These are phyloP conservation scores for Bufo gargarizans DNA, from an alignment of 2,113 vertebrate species.

Conservation along the genomic window DNA sequence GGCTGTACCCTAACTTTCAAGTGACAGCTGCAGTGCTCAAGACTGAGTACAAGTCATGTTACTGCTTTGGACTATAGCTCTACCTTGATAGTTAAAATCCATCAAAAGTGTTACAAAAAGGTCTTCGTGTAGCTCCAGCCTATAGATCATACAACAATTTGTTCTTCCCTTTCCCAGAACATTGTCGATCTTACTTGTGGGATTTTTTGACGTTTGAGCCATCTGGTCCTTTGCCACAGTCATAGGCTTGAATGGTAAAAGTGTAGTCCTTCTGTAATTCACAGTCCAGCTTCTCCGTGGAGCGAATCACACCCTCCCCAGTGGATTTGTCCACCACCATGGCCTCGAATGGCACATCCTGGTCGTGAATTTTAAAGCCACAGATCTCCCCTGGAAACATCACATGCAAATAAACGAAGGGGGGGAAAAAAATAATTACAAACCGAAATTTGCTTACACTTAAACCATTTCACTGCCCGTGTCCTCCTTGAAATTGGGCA, in stretches of 20 bases:
- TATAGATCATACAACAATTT: no score
- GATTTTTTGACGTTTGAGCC: conserved; percentile 90
- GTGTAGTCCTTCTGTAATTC: conserved; percentile 97
- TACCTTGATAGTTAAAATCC: no score
- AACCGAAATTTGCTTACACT: rapidly evolving
- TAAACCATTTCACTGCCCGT: conserved; percentile 17
- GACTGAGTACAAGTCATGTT: no score
- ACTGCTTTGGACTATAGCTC: no score
- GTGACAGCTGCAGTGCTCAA: no score
- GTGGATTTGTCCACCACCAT: conserved; percentile 97
- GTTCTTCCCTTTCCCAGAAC: no score
- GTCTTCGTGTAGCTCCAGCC: no score
- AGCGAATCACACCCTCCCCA: conserved; percentile 90
- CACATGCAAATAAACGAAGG: not conserved
- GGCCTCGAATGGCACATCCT: conserved; percentile 94
- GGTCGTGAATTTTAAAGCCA: conserved; percentile 95
- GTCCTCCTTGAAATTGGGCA: not conserved
- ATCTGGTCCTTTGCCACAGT: conserved; percentile 93
- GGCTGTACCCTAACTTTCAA: no score
- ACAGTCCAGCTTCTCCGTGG: conserved; percentile 93
- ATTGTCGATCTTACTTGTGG: conserved; percentile 87
- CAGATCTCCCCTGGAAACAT: conserved; percentile 89
- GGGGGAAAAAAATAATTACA: not conserved
- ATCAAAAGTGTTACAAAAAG: no score
- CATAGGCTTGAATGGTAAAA: conserved; percentile 95